These are phyloP conservation scores for Syngnathus typhle DNA, from an alignment of 2,113 vertebrate genomes.

Conservation along the genomic window DNA sequence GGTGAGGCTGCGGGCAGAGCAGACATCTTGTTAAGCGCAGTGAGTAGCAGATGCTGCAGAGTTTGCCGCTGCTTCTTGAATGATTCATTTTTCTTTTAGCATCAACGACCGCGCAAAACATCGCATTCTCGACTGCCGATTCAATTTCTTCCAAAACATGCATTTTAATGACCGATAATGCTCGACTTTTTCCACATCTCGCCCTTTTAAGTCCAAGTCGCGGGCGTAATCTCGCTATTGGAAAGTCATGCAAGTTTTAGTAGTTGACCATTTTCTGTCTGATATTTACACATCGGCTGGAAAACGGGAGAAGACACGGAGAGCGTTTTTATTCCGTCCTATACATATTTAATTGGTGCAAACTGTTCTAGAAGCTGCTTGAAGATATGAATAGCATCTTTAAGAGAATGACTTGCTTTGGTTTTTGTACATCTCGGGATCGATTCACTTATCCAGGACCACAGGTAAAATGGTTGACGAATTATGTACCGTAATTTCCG, in stretches of 20 bases:
- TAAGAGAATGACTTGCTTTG: neutral
- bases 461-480: neutral
- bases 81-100: slow-evolving; percentile 40
- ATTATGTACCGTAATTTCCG: no score
- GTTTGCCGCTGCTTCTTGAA: slow-evolving; percentile 34
- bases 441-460: neutral
- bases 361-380: neutral
- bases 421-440: neutral
- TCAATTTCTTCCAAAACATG: neutral
- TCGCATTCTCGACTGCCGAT: slow-evolving; percentile 1
- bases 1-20: neutral
- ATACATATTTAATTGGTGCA: neutral
- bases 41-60: slow-evolving; percentile 23
- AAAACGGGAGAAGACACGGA: neutral
- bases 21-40: slow-evolving; percentile 18
- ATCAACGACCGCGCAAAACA: slow-evolving; percentile 29
- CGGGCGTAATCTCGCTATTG: neutral
- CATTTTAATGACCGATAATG: neutral
- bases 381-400: neutral
- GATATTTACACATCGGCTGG: neutral
- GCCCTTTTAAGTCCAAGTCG: slow-evolving; percentile 1
- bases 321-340: neutral
- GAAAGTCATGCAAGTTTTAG: neutral
- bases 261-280: neutral
- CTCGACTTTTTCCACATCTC: no score